Evolutionary conservation across 2,797 vertebrate species (phyloP), one percentile per base, ranked within the genome.

Genomic region (Acipenser oxyrinchus): DNA sequence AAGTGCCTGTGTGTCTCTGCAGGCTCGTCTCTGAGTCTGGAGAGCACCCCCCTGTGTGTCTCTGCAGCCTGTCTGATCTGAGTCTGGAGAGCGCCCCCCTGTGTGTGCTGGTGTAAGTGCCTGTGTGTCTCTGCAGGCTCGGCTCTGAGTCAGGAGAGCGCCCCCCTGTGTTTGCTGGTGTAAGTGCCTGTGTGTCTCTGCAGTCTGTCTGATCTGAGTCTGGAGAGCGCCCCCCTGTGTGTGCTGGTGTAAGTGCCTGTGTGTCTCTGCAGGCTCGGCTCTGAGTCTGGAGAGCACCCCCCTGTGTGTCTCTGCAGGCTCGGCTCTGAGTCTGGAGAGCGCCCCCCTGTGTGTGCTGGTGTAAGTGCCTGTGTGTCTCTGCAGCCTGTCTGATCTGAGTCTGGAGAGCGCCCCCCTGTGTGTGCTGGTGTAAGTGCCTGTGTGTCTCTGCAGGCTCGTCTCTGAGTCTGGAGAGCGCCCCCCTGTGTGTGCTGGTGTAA

Each of bases 171-270:
- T 53, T 18, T 58, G 11, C 15, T 48, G 52, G 10, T 48, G 15
- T 48, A 4, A 11, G 0, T 8, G 1, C 1, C 62, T 10, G 4
- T 57, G 2, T 67, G 72, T 11, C 13, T 48, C 66, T 72, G 68
- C 75, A 99, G 96, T 72, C 81, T 99, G 6, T 95, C 94, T 6
- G 87, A 83, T 7, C 69, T 96, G 72, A 75, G 84, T 0, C 70
- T 99, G 70, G 88, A 83, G 67, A 73, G 75, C 0, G 78, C 87
- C 23, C 23, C n/a, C 9, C 9, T 55, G 9, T 55, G 9, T 53
- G 48, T 58, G 11, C 15, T 48, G 52, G 10, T 48, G 15, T 48
- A 4, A 11, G 0, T 8, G 1, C 1, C 62, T 10, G 4, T 57
- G 2, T 67, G 72, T 11, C 13, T 48, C 66, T 72, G 68, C 75